These are phyloP conservation scores for Olivierus martensii DNA, from an alignment of 1,140 invertebrate genomes.

Conservation along the genomic window DNA sequence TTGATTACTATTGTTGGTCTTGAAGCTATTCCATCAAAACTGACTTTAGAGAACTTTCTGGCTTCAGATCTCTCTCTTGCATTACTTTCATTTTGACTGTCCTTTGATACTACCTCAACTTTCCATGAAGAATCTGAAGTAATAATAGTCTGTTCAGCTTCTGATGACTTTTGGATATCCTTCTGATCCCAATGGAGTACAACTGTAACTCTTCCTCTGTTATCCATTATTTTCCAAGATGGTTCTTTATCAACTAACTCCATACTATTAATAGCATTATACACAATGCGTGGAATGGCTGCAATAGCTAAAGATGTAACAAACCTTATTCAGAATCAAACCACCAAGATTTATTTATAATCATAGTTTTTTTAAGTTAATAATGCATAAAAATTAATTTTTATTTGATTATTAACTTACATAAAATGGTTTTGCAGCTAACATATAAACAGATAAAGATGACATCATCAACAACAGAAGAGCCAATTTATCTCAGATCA, in stretches of 20 bases:
- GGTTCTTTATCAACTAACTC: constrained; percentile 84
- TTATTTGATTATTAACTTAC: too few relatives aligned
- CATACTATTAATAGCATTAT: constrained; percentile 82
- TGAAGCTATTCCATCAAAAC: too few relatives aligned
- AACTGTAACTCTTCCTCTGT: constrained; percentile 81
- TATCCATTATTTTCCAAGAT: constrained; percentile 93
- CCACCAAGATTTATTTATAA: too few relatives aligned
- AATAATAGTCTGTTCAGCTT: neutral
- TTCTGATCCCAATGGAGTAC: constrained; percentile 77
- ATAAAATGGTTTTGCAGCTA: too few relatives aligned
- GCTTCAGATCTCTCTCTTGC: too few relatives aligned
- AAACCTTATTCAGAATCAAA: neutral
- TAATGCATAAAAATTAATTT: too few relatives aligned
- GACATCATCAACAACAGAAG: too few relatives aligned
- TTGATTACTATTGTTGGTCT: too few relatives aligned
- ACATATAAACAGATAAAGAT: too few relatives aligned
- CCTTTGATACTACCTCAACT: constrained; percentile 14
- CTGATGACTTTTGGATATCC: neutral
- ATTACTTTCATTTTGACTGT: constrained; percentile 2
- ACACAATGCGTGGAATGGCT: constrained; percentile 87
- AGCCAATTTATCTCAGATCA: too few relatives aligned
- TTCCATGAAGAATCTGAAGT: constrained; percentile 20
- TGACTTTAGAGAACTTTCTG: too few relatives aligned
- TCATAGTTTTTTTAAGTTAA: too few relatives aligned
- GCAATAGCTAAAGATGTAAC: constrained; percentile 49